Conservation (phyloP, 2,797 vertebrate genomes). For the Malurus splendens region DNA sequence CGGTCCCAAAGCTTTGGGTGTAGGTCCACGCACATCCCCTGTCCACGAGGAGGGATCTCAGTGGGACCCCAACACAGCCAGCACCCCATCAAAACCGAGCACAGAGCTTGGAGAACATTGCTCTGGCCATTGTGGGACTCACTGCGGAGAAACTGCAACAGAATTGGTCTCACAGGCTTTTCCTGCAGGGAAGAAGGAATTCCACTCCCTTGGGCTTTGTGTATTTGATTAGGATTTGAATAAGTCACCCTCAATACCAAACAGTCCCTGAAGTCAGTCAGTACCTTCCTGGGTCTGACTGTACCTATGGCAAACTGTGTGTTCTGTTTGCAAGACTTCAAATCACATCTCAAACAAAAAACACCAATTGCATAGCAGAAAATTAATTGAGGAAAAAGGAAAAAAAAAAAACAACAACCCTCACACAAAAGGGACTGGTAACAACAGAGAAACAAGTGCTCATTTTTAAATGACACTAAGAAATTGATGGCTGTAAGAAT, state of each 20-base stretch:
- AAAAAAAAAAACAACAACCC: background rate
- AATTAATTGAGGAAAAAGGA: background rate
- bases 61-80: background rate
- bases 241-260: background rate
- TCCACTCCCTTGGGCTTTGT: background rate
- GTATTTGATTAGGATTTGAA: background rate
- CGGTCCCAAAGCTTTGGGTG: rapidly evolving
- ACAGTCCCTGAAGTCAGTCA: background rate
- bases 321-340: background rate
- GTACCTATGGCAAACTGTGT: rapidly evolving
- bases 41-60: background rate
- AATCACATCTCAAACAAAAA: background rate
- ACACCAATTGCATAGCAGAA: background rate
- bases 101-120: background rate
- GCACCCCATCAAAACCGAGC: rapidly evolving
- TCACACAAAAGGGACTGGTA: background rate
- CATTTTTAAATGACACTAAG: background rate
- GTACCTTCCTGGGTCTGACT: background rate
- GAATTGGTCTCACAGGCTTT: rapidly evolving
- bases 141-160: rapidly evolving
- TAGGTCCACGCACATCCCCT: background rate
- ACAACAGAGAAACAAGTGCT: background rate
- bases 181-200: too few species aligned
- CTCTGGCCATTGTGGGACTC: background rate
- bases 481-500: background rate